A percentile compares a stretch with the other conserved stretches of the same genome.
phyloP scores from a whole-genome alignment of 1,140 invertebrate genomes.

The Penaeus chinensis region DNA sequence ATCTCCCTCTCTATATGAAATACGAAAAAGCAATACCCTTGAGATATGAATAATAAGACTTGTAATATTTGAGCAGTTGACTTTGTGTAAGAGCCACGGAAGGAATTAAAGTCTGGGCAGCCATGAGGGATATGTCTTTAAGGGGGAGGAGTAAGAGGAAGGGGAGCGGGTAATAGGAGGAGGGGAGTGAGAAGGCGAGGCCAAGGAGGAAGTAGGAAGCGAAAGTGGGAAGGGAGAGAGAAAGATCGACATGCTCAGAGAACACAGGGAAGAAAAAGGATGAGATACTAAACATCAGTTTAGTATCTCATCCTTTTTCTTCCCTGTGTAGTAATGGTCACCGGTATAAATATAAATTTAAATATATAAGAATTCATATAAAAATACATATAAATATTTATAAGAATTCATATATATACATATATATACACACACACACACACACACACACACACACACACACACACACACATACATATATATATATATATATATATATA shows the following conservation, averaged over 20 bases:
- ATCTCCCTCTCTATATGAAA: too few relatives aligned
- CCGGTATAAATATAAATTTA: not conserved
- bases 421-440: not conserved
- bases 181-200: not conserved
- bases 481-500: not conserved
- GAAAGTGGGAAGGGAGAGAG: not conserved
- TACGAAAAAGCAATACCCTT: too few relatives aligned
- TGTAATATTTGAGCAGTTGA: not conserved
- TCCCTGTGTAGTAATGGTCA: too few relatives aligned
- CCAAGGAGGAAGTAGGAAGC: not conserved
- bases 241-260: not conserved
- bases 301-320: too few relatives aligned
- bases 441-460: not conserved
- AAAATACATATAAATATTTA: not conserved
- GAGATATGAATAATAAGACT: too few relatives aligned
- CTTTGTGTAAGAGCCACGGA: not conserved
- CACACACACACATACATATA: not conserved
- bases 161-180: not conserved
- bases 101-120: not conserved
- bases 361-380: constrained; percentile 2
- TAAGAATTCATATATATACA: constrained; percentile 10
- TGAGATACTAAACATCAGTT: too few relatives aligned
- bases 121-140: too few relatives aligned
- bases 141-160: not conserved
- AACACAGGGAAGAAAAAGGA: too few relatives aligned